Evolutionary conservation across 2,888 invertebrate species (phyloP).

Genomic region (Orthosia cruda): DNA sequence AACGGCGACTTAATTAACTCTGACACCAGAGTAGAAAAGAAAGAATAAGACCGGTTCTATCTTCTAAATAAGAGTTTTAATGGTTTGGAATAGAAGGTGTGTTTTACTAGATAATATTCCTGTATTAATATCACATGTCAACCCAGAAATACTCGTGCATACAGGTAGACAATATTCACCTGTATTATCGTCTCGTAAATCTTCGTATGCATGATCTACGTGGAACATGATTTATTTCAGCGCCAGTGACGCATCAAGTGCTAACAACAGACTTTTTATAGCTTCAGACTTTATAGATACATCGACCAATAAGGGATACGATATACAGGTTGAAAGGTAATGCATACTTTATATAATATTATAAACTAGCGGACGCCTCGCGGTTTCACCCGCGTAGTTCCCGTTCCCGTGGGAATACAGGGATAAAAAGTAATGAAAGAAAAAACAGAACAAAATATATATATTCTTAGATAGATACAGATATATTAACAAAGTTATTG

Average conservation of each 20-base stretch:
- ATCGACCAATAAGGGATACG: constrained; percentile 17
- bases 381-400: too few relatives aligned
- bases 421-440: too few relatives aligned
- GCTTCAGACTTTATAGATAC: constrained; percentile 12
- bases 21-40: too few relatives aligned
- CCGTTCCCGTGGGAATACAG: too few relatives aligned
- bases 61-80: too few relatives aligned
- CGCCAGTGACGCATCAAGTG: constrained; percentile 42
- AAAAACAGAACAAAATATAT: too few relatives aligned
- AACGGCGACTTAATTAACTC: too few relatives aligned
- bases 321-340: background rate
- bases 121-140: background rate
- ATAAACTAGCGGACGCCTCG: too few relatives aligned
- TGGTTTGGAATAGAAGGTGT: background rate
- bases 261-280: constrained; percentile 35
- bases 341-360: too few relatives aligned
- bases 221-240: constrained; percentile 51
- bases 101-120: background rate
- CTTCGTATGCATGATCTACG: background rate
- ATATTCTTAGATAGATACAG: too few relatives aligned
- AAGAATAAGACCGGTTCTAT: too few relatives aligned
- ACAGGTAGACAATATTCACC: constrained; percentile 27
- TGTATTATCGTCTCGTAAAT: constrained; percentile 25
- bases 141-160: constrained; percentile 4
- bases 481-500: too few relatives aligned